These are phyloP conservation scores for Daphoenositta chrysoptera DNA, from an alignment of 2,113 vertebrate genomes.

Conservation along the genomic window DNA sequence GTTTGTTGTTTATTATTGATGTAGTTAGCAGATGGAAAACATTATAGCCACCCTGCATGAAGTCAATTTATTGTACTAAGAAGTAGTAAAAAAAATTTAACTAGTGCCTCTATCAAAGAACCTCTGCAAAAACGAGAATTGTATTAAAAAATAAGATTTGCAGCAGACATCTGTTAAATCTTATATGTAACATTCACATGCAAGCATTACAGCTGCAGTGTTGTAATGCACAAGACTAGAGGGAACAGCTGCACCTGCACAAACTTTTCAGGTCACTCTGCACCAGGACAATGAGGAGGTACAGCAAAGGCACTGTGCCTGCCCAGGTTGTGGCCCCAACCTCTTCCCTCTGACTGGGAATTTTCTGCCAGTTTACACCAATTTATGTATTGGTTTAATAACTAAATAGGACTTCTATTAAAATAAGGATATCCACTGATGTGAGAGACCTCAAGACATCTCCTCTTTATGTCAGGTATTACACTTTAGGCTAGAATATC, in stretches of 20 bases:
- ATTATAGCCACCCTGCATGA: not conserved
- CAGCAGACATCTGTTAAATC: not conserved
- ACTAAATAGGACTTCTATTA: not conserved
- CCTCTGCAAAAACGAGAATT: not conserved
- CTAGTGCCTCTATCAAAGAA: not conserved
- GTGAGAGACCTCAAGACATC: not conserved
- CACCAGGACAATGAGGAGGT: not conserved
- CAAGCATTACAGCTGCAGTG: not conserved
- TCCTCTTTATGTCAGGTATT: not conserved
- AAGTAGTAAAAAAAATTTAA: not conserved
- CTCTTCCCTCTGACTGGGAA: not conserved
- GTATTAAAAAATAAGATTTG: not conserved
- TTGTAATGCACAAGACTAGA: not conserved
- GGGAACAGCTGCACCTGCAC: not conserved
- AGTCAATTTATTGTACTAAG: not conserved
- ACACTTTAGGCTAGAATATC: not conserved
- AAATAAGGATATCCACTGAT: not conserved
- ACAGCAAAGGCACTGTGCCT: not conserved
- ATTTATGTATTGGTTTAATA: not conserved
- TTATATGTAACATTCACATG: not conserved
- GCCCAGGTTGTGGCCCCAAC: not conserved
- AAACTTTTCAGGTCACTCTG: not conserved
- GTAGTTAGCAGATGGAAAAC: not conserved
- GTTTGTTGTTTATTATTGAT: not conserved
- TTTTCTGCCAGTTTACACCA: not conserved